Evolutionary conservation across 2,113 vertebrate species (phyloP), one percentile per base, ranked within the genome.

Genomic region (Prochilodus magdalenae): DNA sequence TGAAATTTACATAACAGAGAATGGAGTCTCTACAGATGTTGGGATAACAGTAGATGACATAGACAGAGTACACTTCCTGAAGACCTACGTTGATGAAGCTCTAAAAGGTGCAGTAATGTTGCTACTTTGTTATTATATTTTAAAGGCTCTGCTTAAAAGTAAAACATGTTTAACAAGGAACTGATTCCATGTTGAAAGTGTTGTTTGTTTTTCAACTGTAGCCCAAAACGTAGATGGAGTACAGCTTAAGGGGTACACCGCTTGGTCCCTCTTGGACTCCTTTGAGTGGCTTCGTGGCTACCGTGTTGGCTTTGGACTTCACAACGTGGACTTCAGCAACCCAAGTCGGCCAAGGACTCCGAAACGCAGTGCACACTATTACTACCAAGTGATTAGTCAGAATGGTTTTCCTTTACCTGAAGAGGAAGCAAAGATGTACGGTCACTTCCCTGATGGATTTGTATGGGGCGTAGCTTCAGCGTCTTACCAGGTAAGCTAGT

Each of bases 41-140:
- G 59, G 73, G 3, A 87, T 81, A 0, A 82, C 90, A 1, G 49
- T 91, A 78, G 94, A 97, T 81, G 97, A 99, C 66, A 90, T 80
- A 0, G 71, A 85, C 24, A 94, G 96, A 88, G 89, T 96, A 72
- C 96, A 96, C 89, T 99, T 93, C 90, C 88, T 93, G 80, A 98
- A 99, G 91, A 97, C 97, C 0, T 97, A 98, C 72, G 94, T 98
- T 76, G 90, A 98, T 16, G 98, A 99, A 89, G 96, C 94, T 89
- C 90, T 99, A 75, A 99, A 99, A 97, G 97, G 98, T n/a, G n/a
- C n/a, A n/a, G n/a, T n/a, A n/a, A n/a, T 99, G 91, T 5, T 30
- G n/a, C 40, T 63, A 24, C 53, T 47, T 47, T 2, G 14, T 60
- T 47, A 47, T 7, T 30, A 30, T 60, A 16, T 36, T n/a, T 36